Evolutionary conservation across 2,797 vertebrate species (phyloP).

Genomic region (Rhinichthys osculus): DNA sequence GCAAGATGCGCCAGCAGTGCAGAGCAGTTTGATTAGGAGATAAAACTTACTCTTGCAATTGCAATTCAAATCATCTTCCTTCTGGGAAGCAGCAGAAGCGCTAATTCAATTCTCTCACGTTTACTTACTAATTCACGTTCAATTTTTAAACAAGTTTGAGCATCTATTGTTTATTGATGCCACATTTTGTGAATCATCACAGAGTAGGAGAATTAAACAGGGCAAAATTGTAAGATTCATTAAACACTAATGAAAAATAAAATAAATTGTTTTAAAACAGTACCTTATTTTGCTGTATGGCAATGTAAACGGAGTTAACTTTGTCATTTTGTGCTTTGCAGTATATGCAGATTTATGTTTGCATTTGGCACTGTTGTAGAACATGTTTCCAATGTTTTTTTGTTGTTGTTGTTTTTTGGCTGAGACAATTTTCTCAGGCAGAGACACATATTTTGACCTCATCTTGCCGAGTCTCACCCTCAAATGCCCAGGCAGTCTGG

Average conservation of each 20-base stretch:
- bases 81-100: constrained; percentile 52
- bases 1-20: neutral
- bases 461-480: neutral
- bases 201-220: constrained; percentile 37
- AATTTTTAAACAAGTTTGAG: constrained; percentile 61
- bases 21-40: constrained; percentile 40
- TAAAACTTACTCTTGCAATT: constrained; percentile 61
- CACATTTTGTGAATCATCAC: constrained; percentile 37
- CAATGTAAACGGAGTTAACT: neutral
- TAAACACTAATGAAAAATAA: constrained; percentile 1
- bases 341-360: neutral
- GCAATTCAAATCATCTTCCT: constrained; percentile 67
- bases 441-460: constrained; percentile 7
- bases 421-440: neutral
- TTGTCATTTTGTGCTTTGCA: neutral
- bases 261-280: neutral
- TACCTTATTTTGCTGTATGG: neutral
- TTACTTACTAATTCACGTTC: constrained; percentile 67
- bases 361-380: neutral
- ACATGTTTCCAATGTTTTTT: neutral
- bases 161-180: constrained; percentile 67
- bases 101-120: constrained; percentile 57
- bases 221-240: constrained; percentile 8
- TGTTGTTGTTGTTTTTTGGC: neutral
- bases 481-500: neutral